Percentiles rank a stretch among this genome's conserved stretches.
These are phyloP conservation scores for Pharmacophagus antenor DNA, from an alignment of 2,888 invertebrate species.

Conservation along the genomic window DNA sequence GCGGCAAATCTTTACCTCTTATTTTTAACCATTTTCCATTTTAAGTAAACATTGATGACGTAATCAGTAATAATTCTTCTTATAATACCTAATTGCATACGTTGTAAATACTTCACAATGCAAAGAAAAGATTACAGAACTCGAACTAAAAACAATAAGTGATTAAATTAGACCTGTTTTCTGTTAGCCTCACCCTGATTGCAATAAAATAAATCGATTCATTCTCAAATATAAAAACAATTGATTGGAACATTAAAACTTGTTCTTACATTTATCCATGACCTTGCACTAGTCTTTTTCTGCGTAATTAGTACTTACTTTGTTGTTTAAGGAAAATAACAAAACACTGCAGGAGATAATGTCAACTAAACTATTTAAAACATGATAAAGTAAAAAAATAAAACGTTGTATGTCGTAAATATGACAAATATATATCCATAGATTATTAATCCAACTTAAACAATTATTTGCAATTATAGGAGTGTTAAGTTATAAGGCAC, in stretches of 20 bases:
- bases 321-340: not conserved
- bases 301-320: slow-evolving; percentile 8
- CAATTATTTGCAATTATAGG: too few relatives aligned
- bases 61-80: too few relatives aligned
- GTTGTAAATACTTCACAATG: too few relatives aligned
- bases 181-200: not conserved
- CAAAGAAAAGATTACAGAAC: too few relatives aligned
- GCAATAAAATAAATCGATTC: not conserved
- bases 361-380: not conserved
- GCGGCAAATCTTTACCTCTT: too few relatives aligned
- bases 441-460: too few relatives aligned
- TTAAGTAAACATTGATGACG: too few relatives aligned
- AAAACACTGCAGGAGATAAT: not conserved
- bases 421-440: too few relatives aligned
- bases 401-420: too few relatives aligned
- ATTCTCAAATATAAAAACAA: not conserved
- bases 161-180: not conserved
- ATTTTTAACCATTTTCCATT: too few relatives aligned
- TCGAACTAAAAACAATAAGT: not conserved
- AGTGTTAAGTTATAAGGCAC: too few relatives aligned
- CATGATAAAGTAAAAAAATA: not conserved
- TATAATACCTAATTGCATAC: too few relatives aligned
- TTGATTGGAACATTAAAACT: not conserved
- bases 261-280: not conserved
- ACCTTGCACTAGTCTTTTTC: not conserved